phyloP scores from a whole-genome alignment of 2,888 invertebrate genomes.

The Pollenia labialis region DNA sequence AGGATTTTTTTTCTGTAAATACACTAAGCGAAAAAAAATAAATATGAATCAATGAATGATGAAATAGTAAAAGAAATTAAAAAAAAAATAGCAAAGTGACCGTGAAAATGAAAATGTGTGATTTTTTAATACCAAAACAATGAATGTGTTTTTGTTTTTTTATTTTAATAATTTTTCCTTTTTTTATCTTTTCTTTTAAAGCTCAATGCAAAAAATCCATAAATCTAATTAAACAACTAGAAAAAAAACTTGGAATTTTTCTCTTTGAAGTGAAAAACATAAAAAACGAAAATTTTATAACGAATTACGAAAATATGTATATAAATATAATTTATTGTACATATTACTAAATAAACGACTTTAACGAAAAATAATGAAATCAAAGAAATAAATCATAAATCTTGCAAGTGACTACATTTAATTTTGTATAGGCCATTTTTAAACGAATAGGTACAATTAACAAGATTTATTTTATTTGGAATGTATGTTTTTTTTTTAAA shows the following conservation, averaged over 20 bases:
- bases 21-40: conserved; percentile 7
- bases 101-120: conserved; percentile 64
- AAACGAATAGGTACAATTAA: conserved; percentile 23
- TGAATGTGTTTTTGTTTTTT: conserved; percentile 32
- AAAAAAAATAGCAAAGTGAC: conserved; percentile 58
- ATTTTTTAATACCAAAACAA: conserved; percentile 19
- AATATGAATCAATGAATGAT: conserved; percentile 32
- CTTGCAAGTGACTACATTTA: conserved; percentile 36
- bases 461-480: conserved; percentile 56
- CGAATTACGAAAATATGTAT: conserved; percentile 52
- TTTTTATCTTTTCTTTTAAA: conserved; percentile 33
- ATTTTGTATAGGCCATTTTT: conserved; percentile 15
- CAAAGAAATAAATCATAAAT: conserved; percentile 28
- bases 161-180: conserved; percentile 32
- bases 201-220: conserved; percentile 67
- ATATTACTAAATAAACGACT: conserved; percentile 47
- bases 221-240: conserved; percentile 53
- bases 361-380: conserved; percentile 39
- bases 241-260: conserved; percentile 30
- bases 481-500: conserved; percentile 48
- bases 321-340: conserved; percentile 33
- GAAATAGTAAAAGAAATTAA: conserved; percentile 29
- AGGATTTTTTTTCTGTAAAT: neutral
- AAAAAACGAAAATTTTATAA: conserved; percentile 52
- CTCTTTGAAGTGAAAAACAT: conserved; percentile 21